A percentile compares a stretch with the other conserved stretches of the same genome.
phyloP scores from a whole-genome alignment of 2,888 invertebrate genomes.

The Oxyscelio sp. region DNA sequence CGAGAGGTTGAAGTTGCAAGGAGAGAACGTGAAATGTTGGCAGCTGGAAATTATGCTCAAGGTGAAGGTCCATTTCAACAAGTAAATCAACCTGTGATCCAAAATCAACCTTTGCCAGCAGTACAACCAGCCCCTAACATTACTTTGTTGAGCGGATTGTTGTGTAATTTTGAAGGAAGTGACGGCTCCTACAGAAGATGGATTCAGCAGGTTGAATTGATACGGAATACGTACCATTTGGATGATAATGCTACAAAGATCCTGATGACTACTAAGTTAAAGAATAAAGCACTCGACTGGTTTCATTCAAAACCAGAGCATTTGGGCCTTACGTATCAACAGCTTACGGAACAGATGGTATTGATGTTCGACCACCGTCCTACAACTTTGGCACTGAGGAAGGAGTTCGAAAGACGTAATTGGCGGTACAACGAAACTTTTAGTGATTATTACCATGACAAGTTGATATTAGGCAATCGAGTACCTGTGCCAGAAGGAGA shows the following conservation, averaged over 20 bases:
- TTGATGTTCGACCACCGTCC: background rate
- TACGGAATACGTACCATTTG: background rate
- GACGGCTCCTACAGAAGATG: background rate
- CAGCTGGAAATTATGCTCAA: too few relatives aligned
- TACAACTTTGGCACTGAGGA: constrained; percentile 26
- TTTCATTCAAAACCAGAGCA: constrained; percentile 16
- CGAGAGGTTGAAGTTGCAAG: too few relatives aligned
- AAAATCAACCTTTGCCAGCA: too few relatives aligned
- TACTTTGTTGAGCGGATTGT: background rate
- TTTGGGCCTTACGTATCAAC: background rate
- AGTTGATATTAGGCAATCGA: constrained; percentile 41
- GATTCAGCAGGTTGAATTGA: background rate
- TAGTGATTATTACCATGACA: constrained; percentile 33
- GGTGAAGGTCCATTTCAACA: too few relatives aligned
- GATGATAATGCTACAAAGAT: background rate
- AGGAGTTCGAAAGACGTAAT: constrained; percentile 26
- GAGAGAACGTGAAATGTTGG: too few relatives aligned
- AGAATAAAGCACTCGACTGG: constrained; percentile 11
- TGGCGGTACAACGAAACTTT: constrained; percentile 30
- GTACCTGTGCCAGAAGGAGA: constrained; percentile 3
- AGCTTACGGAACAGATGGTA: background rate
- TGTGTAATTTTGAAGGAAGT: background rate
- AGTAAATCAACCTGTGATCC: too few relatives aligned
- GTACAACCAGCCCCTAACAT: background rate
- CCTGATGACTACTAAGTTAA: background rate